Conservation (phyloP, 1,140 invertebrate species). For the Atta cephalotes region DNA sequence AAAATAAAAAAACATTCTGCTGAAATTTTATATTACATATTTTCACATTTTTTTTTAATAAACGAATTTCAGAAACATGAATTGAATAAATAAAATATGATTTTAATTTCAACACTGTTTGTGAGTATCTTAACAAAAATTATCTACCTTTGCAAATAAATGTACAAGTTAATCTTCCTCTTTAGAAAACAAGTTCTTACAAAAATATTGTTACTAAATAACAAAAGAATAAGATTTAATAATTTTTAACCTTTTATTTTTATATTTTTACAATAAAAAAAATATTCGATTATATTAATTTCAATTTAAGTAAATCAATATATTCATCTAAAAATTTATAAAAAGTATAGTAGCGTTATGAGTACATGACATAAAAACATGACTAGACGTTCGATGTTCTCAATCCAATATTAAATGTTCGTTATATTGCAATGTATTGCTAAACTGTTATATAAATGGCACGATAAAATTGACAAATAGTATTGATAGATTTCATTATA, state of each 20-base stretch:
- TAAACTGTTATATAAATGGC: conserved; percentile 18
- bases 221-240: not conserved
- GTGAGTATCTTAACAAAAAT: not conserved
- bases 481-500: conserved; percentile 4
- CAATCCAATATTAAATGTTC: not conserved
- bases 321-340: not conserved
- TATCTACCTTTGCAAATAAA: too few relatives aligned
- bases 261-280: not conserved
- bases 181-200: conserved; percentile 12
- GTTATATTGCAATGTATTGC: conserved; percentile 8
- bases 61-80: not conserved
- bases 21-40: conserved; percentile 6
- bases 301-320: not conserved
- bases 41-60: not conserved
- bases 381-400: not conserved
- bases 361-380: not conserved
- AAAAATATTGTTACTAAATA: conserved; percentile 22
- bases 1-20: not conserved
- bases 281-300: not conserved
- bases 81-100: not conserved
- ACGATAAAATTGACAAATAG: conserved; percentile 6
- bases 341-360: not conserved
- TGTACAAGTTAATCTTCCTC: conserved; percentile 14
- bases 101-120: not conserved
- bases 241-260: not conserved